These are phyloP conservation scores for Neolamprologus kungweensis DNA, from an alignment of 2,113 vertebrate species.

Conservation along the genomic window DNA sequence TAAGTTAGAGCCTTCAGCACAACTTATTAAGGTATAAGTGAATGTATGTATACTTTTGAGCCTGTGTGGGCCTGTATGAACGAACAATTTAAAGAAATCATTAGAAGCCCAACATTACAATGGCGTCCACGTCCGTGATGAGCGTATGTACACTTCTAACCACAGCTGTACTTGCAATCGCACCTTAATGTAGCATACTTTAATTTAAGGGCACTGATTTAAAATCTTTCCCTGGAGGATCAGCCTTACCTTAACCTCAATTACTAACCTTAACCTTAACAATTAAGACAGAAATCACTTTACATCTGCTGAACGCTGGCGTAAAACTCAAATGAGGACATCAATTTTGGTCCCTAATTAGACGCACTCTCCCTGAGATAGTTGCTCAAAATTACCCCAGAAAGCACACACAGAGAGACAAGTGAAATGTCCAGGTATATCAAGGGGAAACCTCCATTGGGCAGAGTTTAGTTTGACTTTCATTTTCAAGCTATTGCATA, in stretches of 20 bases:
- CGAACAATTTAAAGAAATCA: background rate
- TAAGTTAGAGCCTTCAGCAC: background rate
- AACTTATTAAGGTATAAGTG: background rate
- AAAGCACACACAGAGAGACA: background rate
- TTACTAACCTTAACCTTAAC: constrained; percentile 19
- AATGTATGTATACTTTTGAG: background rate
- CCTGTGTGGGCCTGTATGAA: background rate
- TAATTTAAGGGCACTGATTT: background rate
- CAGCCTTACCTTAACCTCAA: constrained; percentile 24
- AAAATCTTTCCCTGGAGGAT: background rate
- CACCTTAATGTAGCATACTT: background rate
- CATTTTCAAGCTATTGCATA: constrained; percentile 8
- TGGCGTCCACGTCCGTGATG: background rate
- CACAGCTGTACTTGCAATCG: background rate
- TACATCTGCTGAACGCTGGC: background rate
- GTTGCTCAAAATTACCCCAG: background rate
- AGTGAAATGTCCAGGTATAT: background rate
- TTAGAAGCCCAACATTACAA: background rate
- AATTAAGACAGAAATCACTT: constrained; percentile 3
- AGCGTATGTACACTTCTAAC: background rate
- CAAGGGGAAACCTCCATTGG: background rate
- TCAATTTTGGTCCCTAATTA: constrained; percentile 16
- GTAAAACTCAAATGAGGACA: background rate
- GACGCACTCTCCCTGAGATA: background rate
- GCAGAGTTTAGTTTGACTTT: constrained; percentile 29